Conservation (phyloP, 1,140 invertebrate species). For the Ceratosolen fusciceps region DNA sequence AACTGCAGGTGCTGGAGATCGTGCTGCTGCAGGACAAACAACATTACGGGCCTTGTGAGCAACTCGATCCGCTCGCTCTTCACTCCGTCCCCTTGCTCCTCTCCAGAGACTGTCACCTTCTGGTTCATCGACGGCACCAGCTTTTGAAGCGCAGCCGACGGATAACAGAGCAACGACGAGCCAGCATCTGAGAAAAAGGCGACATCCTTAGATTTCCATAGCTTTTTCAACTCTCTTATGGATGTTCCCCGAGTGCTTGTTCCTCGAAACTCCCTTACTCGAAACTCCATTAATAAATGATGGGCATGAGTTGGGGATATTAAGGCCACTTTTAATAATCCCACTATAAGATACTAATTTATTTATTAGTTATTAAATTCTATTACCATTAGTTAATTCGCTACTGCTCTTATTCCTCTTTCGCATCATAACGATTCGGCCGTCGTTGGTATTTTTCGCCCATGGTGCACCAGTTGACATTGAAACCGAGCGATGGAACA, state of each 20-base stretch:
- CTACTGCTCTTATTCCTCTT: constrained; percentile 82
- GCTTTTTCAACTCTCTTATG: too few species aligned
- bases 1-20: constrained; percentile 84
- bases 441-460: constrained; percentile 75
- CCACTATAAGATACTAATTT: too few species aligned
- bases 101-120: constrained; percentile 70
- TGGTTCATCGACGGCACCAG: constrained; percentile 77
- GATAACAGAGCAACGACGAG: constrained; percentile 85
- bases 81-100: constrained; percentile 60
- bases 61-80: constrained; percentile 70
- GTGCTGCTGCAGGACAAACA: constrained; percentile 88
- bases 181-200: constrained; percentile 72
- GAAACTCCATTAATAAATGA: too few species aligned
- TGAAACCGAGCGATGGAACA: constrained; percentile 79
- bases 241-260: background rate
- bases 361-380: constrained; percentile 17
- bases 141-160: constrained; percentile 83
- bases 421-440: constrained; percentile 76
- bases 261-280: too few species aligned
- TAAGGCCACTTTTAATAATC: too few species aligned
- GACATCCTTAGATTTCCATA: background rate
- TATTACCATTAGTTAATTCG: constrained; percentile 74
- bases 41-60: constrained; percentile 81
- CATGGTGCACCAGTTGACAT: constrained; percentile 77
- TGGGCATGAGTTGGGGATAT: too few species aligned